Conservation (phyloP, 2,797 vertebrate genomes). For the Adelosebastes latens region DNA sequence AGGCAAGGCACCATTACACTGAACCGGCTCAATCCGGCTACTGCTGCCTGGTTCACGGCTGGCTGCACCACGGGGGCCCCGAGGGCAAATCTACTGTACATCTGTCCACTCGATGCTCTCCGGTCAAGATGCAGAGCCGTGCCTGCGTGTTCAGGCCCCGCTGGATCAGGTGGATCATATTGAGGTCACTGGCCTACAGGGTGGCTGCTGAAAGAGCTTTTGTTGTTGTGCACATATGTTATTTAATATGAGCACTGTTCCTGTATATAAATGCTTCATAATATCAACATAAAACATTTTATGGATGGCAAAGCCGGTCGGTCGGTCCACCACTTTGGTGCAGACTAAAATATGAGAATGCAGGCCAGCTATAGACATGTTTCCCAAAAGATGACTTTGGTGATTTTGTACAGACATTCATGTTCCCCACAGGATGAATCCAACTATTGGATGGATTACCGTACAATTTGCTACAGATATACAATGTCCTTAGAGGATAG, state of each 20-base stretch:
- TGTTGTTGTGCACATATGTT: background rate
- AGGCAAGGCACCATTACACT: slow-evolving; percentile 54
- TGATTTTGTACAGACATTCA: background rate
- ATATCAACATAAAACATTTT: background rate
- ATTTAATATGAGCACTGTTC: background rate
- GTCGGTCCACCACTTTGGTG: background rate
- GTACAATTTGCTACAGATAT: background rate
- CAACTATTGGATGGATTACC: background rate
- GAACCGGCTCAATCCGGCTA: slow-evolving; percentile 73
- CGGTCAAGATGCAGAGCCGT: slow-evolving; percentile 25
- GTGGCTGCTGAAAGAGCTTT: background rate
- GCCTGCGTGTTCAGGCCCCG: slow-evolving; percentile 6
- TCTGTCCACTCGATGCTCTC: slow-evolving; percentile 48
- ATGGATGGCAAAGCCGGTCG: background rate
- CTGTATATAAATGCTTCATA: background rate
- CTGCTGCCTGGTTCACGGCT: slow-evolving; percentile 21
- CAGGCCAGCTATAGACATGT: background rate
- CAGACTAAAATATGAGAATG: background rate
- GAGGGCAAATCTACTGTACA: slow-evolving; percentile 22
- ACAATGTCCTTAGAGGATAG: background rate
- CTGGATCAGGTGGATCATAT: slow-evolving; percentile 59
- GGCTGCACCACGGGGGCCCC: slow-evolving; percentile 21
- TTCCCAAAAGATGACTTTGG: background rate
- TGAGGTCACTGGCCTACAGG: slow-evolving; percentile 35
- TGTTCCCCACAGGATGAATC: background rate